Percentiles rank a stretch among this genome's conserved stretches.
These are phyloP conservation scores for Watsonalla cultraria DNA, from an alignment of 2,888 invertebrate genomes.

Conservation along the genomic window DNA sequence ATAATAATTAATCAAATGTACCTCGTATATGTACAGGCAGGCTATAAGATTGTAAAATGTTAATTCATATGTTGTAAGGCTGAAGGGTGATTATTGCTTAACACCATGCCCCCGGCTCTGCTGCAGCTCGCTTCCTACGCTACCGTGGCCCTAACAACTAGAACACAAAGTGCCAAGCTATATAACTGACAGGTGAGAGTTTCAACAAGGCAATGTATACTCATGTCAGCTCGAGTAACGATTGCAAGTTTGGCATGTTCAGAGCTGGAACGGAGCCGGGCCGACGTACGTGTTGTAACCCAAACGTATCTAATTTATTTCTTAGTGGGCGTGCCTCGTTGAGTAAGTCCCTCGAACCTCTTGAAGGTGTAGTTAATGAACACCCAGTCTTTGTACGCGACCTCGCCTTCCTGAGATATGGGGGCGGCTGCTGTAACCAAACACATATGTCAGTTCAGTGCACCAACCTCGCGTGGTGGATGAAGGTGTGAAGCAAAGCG, in stretches of 20 bases:
- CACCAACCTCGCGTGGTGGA: not conserved
- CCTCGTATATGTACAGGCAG: not conserved
- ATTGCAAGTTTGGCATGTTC: too few species aligned
- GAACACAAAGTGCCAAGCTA: too few species aligned
- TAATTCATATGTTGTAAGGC: not conserved
- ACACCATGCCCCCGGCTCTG: too few species aligned
- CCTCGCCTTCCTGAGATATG: slow-evolving; percentile 92
- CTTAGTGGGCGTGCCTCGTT: slow-evolving; percentile 90
- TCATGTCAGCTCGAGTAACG: too few species aligned
- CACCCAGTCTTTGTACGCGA: slow-evolving; percentile 98
- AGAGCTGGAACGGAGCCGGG: not conserved
- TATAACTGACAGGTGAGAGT: too few species aligned
- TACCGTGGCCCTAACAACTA: too few species aligned
- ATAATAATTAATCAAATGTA: too few species aligned
- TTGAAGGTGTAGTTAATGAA: slow-evolving; percentile 99
- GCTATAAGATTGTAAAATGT: not conserved
- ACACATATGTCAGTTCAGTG: not conserved
- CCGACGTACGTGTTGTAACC: not conserved
- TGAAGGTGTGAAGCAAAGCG: not conserved
- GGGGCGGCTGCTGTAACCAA: slow-evolving; percentile 87
- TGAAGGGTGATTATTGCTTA: not conserved
- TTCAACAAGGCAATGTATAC: too few species aligned
- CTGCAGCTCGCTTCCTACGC: too few species aligned
- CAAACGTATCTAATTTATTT: slow-evolving; percentile 67
- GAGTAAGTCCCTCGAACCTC: slow-evolving; percentile 97